Conservation (phyloP, 2,113 vertebrate genomes). For the Collichthys lucidus region DNA sequence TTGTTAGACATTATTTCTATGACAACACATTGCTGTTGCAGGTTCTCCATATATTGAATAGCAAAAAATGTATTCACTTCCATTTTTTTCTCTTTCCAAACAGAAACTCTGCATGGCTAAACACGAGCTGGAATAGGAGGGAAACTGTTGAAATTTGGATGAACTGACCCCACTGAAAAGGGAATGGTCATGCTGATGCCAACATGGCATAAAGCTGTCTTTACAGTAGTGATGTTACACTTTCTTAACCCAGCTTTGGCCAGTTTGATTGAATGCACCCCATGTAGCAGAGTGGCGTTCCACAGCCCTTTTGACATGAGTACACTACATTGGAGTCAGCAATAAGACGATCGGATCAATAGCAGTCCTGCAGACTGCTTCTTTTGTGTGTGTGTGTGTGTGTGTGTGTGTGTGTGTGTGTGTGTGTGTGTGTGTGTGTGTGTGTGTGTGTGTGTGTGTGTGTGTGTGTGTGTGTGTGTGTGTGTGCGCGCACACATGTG, state of each 20-base stretch:
- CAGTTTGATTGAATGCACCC: slow-evolving; percentile 35
- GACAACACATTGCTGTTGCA: neutral
- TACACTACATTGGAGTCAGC: slow-evolving; percentile 51
- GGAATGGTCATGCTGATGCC: neutral
- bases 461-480: slow-evolving; percentile 16
- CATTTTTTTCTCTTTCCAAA: neutral
- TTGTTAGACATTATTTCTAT: neutral
- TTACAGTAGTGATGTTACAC: slow-evolving; percentile 2
- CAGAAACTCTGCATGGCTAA: neutral
- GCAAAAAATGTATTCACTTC: neutral
- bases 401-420: slow-evolving; percentile 4
- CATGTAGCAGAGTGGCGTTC: neutral
- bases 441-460: slow-evolving; percentile 3
- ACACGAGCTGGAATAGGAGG: neutral
- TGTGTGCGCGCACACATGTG: slow-evolving; percentile 11
- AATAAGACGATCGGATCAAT: slow-evolving; percentile 63
- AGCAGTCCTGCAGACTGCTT: slow-evolving; percentile 16
- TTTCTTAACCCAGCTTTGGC: slow-evolving; percentile 23
- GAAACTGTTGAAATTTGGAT: neutral
- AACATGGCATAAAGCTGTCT: neutral
- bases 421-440: slow-evolving; percentile 8
- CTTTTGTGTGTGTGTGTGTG: slow-evolving; percentile 22
- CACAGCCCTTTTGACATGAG: slow-evolving; percentile 39
- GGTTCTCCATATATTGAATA: neutral
- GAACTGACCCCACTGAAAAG: neutral